Conservation (phyloP, 2,888 invertebrate species). For the Phanerotoma sp. region DNA sequence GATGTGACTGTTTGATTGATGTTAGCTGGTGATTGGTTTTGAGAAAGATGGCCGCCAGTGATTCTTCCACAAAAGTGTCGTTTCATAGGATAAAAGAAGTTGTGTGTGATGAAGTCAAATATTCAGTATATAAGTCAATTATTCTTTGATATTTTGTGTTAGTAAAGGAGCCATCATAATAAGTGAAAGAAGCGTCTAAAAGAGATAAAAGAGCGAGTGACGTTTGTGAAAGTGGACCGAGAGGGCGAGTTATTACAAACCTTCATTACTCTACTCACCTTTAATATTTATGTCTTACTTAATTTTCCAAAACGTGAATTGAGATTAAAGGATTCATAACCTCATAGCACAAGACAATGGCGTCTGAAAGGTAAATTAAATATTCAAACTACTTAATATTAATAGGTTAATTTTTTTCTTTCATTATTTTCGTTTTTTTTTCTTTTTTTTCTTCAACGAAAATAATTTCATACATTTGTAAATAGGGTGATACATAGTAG, state of each 20-base stretch:
- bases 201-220: background rate
- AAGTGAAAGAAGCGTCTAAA: background rate
- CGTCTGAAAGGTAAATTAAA: constrained; percentile 42
- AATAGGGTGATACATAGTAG: background rate
- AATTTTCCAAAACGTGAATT: background rate
- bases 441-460: too few relatives aligned
- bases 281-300: constrained; percentile 1
- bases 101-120: background rate
- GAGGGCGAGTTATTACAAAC: background rate
- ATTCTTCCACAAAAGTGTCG: constrained; percentile 40
- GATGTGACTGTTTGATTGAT: constrained; percentile 1
- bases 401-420: background rate
- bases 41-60: constrained; percentile 48
- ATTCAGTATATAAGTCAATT: background rate
- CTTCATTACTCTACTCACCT: background rate
- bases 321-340: background rate
- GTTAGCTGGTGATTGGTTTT: constrained; percentile 14
- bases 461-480: background rate
- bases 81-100: background rate
- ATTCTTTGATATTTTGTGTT: background rate
- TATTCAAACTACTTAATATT: background rate
- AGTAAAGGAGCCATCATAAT: background rate
- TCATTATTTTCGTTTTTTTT: background rate
- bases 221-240: background rate
- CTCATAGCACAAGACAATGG: constrained; percentile 32